Evolutionary conservation across 2,888 invertebrate genomes (phyloP).

Genomic region (Ophion slaviceki): DNA sequence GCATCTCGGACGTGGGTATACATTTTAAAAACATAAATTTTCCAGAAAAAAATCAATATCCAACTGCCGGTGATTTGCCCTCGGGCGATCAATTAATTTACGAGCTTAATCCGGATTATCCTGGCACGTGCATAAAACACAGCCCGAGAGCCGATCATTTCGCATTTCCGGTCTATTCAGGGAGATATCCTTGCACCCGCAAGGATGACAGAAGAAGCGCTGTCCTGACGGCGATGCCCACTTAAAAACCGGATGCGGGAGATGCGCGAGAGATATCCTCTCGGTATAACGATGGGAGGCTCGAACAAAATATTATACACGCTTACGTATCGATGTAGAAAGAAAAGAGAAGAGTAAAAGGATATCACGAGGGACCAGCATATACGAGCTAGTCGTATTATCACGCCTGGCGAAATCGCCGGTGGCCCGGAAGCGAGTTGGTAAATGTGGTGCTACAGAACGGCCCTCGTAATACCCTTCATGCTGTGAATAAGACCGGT

Average conservation of each 20-base stretch:
- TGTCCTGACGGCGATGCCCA: slow-evolving; percentile 11
- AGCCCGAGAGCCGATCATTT: slow-evolving; percentile 37
- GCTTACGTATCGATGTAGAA: background rate
- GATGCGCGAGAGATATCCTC: slow-evolving; percentile 35
- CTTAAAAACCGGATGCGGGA: slow-evolving; percentile 56
- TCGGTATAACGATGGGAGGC: slow-evolving; percentile 10
- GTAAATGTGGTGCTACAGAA: slow-evolving; percentile 23
- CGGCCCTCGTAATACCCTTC: slow-evolving; percentile 48
- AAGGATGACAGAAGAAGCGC: slow-evolving; percentile 23
- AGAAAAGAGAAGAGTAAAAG: slow-evolving; percentile 40
- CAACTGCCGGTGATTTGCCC: background rate
- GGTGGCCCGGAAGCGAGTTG: slow-evolving; percentile 60
- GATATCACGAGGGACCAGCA: slow-evolving; percentile 58
- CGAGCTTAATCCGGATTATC: slow-evolving; percentile 29
- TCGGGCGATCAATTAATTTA: slow-evolving; percentile 30
- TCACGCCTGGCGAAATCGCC: slow-evolving; percentile 55
- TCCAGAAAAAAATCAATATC: background rate
- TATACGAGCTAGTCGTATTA: slow-evolving; percentile 61
- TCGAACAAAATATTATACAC: slow-evolving; percentile 24
- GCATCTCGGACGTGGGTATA: background rate
- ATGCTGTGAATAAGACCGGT: slow-evolving; percentile 14
- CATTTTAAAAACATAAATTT: background rate
- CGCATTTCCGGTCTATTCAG: slow-evolving; percentile 47
- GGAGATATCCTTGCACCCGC: slow-evolving; percentile 34
- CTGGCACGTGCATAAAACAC: background rate